Evolutionary conservation across 1,140 invertebrate species (phyloP).

Genomic region (Euschistus heros): DNA sequence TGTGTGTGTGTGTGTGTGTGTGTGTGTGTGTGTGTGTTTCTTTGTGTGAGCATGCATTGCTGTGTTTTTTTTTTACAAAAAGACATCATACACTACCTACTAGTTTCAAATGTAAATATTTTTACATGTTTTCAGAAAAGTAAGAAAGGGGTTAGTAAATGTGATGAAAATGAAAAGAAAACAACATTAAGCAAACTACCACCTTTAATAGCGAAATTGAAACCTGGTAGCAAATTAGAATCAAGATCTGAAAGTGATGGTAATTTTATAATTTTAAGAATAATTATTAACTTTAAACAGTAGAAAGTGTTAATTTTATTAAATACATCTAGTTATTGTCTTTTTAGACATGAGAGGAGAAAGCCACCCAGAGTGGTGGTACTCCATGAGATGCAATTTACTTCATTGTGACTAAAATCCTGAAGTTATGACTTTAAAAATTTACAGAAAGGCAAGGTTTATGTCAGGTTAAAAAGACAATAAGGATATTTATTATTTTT

Average conservation of each 20-base stretch:
- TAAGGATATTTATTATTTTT: neutral
- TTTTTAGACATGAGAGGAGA: too few relatives aligned
- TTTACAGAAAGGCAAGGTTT: too few relatives aligned
- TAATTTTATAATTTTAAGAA: slow-evolving; percentile 32
- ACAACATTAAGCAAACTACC: slow-evolving; percentile 31
- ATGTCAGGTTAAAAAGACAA: too few relatives aligned
- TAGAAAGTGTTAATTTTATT: too few relatives aligned
- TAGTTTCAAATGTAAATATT: too few relatives aligned
- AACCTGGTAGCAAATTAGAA: slow-evolving; percentile 55
- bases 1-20: neutral
- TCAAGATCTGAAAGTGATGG: slow-evolving; percentile 55
- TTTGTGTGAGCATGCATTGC: too few relatives aligned
- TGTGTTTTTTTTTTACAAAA: neutral
- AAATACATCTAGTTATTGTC: too few relatives aligned
- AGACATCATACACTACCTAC: neutral
- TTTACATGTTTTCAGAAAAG: slow-evolving; percentile 13
- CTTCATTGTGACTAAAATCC: too few relatives aligned
- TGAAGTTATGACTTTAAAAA: too few relatives aligned
- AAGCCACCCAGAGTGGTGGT: too few relatives aligned
- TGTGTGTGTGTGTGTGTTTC: neutral
- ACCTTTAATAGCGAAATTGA: slow-evolving; percentile 57
- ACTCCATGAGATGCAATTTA: too few relatives aligned
- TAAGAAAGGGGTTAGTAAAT: slow-evolving; percentile 19
- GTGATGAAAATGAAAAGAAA: slow-evolving; percentile 17
- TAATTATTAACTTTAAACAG: too few relatives aligned